These are phyloP conservation scores for Clistopyga incitator DNA, from an alignment of 2,888 invertebrate genomes.

Conservation along the genomic window DNA sequence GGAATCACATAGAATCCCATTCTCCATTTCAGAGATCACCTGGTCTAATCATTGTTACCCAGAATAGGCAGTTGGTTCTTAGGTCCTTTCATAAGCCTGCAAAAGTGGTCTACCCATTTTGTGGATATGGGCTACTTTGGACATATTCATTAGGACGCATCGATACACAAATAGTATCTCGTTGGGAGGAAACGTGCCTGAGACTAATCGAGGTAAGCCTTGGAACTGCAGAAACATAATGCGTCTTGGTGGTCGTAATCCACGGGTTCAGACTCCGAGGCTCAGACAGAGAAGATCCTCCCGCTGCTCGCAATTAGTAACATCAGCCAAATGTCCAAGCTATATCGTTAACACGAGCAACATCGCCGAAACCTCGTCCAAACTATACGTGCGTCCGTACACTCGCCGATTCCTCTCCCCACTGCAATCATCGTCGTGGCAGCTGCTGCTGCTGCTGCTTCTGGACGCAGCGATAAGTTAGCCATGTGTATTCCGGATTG, in stretches of 20 bases:
- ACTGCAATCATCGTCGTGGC: constrained; percentile 29
- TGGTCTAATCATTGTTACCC: too few relatives aligned
- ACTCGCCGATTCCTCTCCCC: constrained; percentile 11
- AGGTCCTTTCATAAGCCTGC: too few relatives aligned
- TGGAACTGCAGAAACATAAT: constrained; percentile 24
- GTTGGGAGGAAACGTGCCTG: constrained; percentile 48
- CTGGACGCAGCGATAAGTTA: constrained; percentile 56
- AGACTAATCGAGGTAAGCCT: constrained; percentile 54
- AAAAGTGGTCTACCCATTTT: too few relatives aligned
- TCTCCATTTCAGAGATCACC: too few relatives aligned
- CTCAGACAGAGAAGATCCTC: constrained; percentile 45
- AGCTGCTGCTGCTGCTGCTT: constrained; percentile 40
- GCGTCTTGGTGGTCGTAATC: constrained; percentile 55
- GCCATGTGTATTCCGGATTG: constrained; percentile 29
- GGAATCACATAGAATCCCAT: too few relatives aligned
- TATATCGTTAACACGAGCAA: constrained; percentile 43
- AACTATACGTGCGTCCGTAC: constrained; percentile 2
- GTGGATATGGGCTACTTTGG: background rate
- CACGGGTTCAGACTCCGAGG: constrained; percentile 35
- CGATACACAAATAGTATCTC: constrained; percentile 16
- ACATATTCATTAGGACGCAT: constrained; percentile 17
- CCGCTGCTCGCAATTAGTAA: constrained; percentile 49
- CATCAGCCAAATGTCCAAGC: constrained; percentile 34
- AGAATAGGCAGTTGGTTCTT: too few relatives aligned
- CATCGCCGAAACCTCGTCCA: constrained; percentile 26